phyloP scores from a whole-genome alignment of 92 coral and sea anemone genomes.

The Blastomussa wellsi region DNA sequence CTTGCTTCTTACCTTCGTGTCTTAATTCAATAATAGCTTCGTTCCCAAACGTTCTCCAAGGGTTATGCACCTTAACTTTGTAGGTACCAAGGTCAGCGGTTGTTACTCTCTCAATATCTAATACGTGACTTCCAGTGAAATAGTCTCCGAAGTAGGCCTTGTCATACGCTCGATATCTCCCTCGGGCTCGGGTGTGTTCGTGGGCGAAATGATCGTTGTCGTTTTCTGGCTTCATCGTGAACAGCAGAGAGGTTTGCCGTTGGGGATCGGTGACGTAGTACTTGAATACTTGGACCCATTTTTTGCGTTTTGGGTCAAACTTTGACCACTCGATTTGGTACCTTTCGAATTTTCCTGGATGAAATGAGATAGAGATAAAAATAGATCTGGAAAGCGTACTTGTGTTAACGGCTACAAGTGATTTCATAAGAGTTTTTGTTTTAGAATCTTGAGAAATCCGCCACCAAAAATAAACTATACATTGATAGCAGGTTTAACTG shows the following conservation, averaged over 20 bases:
- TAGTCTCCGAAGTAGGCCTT: conserved; percentile 70
- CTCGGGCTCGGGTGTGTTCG: conserved; percentile 35
- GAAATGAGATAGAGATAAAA: neutral
- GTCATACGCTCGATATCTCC: conserved; percentile 67
- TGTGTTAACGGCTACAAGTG: neutral
- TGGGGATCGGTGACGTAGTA: neutral
- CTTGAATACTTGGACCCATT: conserved; percentile 7
- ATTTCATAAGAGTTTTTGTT: neutral
- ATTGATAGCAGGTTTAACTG: too few species aligned
- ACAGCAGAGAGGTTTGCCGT: neutral
- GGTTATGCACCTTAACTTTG: conserved; percentile 63
- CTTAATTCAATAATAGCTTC: conserved; percentile 74
- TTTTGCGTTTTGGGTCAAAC: neutral
- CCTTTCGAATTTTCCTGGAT: conserved; percentile 4
- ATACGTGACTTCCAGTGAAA: conserved; percentile 70
- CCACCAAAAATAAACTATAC: too few species aligned
- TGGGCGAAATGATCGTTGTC: neutral
- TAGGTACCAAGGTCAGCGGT: conserved; percentile 72
- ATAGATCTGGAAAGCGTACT: neutral
- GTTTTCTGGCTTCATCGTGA: neutral
- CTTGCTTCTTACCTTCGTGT: conserved; percentile 51
- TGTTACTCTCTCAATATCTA: conserved; percentile 59
- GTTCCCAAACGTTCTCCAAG: conserved; percentile 41
- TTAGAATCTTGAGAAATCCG: neutral
- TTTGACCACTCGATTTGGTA: conserved; percentile 31